phyloP scores from a whole-genome alignment of 2,797 vertebrate species.

The Anguilla pacifica region DNA sequence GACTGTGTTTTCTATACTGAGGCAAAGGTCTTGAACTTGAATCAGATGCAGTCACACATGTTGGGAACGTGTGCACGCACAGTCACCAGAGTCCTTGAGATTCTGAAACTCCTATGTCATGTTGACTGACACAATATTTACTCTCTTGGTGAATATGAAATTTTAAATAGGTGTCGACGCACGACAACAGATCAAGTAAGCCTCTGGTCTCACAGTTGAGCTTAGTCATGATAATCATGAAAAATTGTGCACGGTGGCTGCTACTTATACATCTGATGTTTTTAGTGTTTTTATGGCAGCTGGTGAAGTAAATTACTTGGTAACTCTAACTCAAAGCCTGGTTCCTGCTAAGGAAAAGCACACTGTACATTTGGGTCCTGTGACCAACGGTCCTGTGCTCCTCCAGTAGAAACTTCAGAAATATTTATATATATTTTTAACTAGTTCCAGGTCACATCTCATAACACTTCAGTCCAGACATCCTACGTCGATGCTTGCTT shows the following conservation, averaged over 20 bases:
- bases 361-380: background rate
- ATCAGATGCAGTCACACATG: too few relatives aligned
- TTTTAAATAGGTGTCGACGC: too few relatives aligned
- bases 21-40: too few relatives aligned
- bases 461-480: background rate
- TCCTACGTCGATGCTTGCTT: background rate
- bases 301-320: background rate
- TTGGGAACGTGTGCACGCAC: too few relatives aligned
- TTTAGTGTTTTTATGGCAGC: background rate
- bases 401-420: constrained; percentile 3
- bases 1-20: too few relatives aligned
- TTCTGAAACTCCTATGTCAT: too few relatives aligned
- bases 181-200: too few relatives aligned
- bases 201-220: background rate
- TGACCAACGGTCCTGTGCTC: background rate
- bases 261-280: background rate
- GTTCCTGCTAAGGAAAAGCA: background rate
- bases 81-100: too few relatives aligned
- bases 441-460: background rate
- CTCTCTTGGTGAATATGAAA: too few relatives aligned
- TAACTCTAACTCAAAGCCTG: background rate
- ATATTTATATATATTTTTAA: background rate
- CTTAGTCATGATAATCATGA: background rate
- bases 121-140: too few relatives aligned
- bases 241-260: background rate